Evolutionary conservation across 1,140 invertebrate species (phyloP).

Genomic region (Mylabris phalerata): DNA sequence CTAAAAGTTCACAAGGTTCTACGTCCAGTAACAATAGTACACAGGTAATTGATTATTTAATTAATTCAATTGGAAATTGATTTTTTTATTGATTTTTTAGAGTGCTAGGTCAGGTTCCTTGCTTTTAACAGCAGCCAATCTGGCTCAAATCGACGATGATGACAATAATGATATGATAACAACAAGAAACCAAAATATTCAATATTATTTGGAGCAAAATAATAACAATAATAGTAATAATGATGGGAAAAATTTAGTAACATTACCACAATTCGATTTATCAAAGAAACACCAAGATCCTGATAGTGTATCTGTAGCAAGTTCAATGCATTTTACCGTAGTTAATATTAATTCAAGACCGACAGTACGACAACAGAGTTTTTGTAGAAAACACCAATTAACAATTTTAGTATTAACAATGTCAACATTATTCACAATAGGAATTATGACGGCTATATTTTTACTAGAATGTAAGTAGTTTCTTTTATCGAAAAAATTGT

Average conservation of each 20-base stretch:
- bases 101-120: slow-evolving; percentile 71
- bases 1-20: slow-evolving; percentile 67
- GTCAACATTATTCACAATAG: slow-evolving; percentile 68
- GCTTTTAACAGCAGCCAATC: slow-evolving; percentile 67
- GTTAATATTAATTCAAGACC: slow-evolving; percentile 69
- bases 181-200: slow-evolving; percentile 40
- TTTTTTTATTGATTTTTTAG: slow-evolving; percentile 44
- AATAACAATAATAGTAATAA: slow-evolving; percentile 20
- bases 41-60: slow-evolving; percentile 51
- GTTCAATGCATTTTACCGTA: slow-evolving; percentile 78
- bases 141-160: slow-evolving; percentile 60
- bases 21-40: slow-evolving; percentile 68
- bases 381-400: slow-evolving; percentile 68
- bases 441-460: slow-evolving; percentile 66
- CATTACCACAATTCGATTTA: slow-evolving; percentile 7
- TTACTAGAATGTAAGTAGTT: slow-evolving; percentile 57
- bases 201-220: slow-evolving; percentile 34
- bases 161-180: slow-evolving; percentile 23
- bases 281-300: slow-evolving; percentile 38
- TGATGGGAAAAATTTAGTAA: neutral
- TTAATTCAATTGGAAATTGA: neutral
- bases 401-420: slow-evolving; percentile 72
- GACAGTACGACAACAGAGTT: slow-evolving; percentile 51
- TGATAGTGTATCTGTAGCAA: slow-evolving; percentile 67
- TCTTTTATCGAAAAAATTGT: neutral